These are phyloP conservation scores for Megalops cyprinoides DNA, from an alignment of 2,797 vertebrate species.

Conservation along the genomic window DNA sequence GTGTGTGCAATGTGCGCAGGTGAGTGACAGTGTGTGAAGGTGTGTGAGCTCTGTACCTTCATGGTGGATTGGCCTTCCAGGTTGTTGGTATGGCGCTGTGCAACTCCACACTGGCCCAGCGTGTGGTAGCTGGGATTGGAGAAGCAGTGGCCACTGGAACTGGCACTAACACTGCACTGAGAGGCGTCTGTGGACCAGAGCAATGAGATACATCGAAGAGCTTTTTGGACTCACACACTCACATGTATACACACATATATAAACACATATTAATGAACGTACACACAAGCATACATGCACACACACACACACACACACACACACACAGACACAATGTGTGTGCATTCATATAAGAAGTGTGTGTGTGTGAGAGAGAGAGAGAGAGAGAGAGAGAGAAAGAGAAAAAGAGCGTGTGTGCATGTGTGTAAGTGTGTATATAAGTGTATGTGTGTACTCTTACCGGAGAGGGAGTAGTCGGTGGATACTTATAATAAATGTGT, in stretches of 20 bases:
- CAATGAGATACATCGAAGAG: slow-evolving; percentile 63
- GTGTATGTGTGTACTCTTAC: slow-evolving; percentile 64
- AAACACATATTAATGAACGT: too few species aligned
- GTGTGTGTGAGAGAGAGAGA: not conserved
- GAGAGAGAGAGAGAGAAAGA: too few species aligned
- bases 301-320: not conserved
- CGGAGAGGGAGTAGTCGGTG: slow-evolving; percentile 94
- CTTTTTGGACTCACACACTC: not conserved
- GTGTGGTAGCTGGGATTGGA: slow-evolving; percentile 95
- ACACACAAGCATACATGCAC: not conserved
- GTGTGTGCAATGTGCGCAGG: not conserved
- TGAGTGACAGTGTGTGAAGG: not conserved
- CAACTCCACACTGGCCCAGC: slow-evolving; percentile 85
- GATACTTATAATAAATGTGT: too few species aligned
- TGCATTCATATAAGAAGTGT: too few species aligned
- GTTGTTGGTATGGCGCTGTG: slow-evolving; percentile 86
- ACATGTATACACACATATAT: not conserved
- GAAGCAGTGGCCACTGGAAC: slow-evolving; percentile 82
- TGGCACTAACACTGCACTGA: slow-evolving; percentile 69
- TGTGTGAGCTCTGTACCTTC: slow-evolving; percentile 69
- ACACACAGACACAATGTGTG: not conserved
- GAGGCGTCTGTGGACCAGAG: slow-evolving; percentile 77
- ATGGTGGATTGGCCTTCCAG: slow-evolving; percentile 87
- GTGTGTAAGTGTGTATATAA: not conserved
- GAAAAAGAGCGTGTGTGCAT: not conserved